Conservation (phyloP, 2,113 vertebrate species). For the Erythrocercus mccallii region DNA sequence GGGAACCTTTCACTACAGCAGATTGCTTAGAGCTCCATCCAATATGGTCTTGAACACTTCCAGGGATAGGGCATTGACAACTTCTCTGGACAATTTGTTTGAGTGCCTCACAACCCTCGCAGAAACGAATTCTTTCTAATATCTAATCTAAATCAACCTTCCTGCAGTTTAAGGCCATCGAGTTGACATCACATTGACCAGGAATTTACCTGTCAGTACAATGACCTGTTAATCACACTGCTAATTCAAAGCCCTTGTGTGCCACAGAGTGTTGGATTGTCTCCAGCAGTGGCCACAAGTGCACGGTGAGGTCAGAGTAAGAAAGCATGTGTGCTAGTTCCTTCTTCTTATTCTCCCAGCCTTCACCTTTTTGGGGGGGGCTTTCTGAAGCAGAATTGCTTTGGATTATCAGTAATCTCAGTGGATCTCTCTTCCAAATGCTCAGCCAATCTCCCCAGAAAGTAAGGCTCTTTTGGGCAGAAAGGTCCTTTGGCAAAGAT, state of each 20-base stretch:
- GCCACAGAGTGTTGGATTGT: background rate
- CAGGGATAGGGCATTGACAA: fast-evolving
- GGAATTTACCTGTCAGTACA: background rate
- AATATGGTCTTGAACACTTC: background rate
- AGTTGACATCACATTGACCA: background rate
- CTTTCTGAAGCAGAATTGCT: background rate
- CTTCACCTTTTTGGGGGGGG: background rate
- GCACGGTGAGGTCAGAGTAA: background rate
- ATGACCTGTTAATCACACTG: background rate
- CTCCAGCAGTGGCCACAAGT: background rate
- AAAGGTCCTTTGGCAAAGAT: background rate
- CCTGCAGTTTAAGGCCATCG: background rate
- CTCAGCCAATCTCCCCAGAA: background rate
- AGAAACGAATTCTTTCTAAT: background rate
- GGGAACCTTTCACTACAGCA: background rate
- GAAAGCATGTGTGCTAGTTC: background rate
- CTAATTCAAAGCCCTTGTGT: background rate
- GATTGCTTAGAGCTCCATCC: background rate
- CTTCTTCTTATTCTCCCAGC: background rate
- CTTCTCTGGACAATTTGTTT: background rate
- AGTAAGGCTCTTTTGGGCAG: background rate
- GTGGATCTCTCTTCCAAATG: background rate
- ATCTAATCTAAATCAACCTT: background rate
- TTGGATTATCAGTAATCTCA: background rate
- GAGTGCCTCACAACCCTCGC: background rate